A percentile compares a stretch with the other conserved stretches of the same genome.
Conservation (phyloP, 2,113 vertebrate genomes). For the Meleagris gallopavo region DNA sequence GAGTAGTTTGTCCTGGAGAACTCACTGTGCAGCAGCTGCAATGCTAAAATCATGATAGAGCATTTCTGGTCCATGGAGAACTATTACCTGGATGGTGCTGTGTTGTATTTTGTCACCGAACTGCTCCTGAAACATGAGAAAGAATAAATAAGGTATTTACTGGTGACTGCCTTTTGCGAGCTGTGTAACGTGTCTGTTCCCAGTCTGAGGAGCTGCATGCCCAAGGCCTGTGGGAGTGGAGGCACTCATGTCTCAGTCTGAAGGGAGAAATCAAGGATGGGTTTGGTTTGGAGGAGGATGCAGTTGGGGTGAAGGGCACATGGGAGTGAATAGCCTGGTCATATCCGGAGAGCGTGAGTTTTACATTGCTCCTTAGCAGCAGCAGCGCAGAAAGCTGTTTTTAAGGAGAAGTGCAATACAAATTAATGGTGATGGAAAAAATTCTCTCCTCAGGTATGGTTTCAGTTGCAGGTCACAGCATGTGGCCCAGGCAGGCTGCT, state of each 20-base stretch:
- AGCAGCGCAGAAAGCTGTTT: background rate
- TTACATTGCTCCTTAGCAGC: background rate
- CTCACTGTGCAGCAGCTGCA: background rate
- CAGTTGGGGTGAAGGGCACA: background rate
- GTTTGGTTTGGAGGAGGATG: background rate
- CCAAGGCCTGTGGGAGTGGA: background rate
- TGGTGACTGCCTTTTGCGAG: background rate
- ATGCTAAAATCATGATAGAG: fast-evolving
- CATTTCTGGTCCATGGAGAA: background rate
- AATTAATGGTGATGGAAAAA: background rate
- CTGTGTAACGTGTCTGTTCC: background rate
- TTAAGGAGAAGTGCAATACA: background rate
- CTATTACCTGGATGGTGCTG: background rate
- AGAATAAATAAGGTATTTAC: background rate
- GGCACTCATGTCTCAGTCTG: background rate
- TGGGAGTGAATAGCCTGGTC: background rate
- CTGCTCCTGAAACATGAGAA: background rate
- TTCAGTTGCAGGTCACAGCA: background rate
- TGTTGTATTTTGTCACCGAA: background rate
- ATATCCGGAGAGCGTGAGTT: background rate
- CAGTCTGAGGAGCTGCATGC: background rate
- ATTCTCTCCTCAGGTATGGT: background rate
- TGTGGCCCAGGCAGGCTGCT: background rate
- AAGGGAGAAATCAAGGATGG: background rate
- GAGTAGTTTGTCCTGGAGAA: background rate